These are phyloP conservation scores for Lycophotia porphyrea DNA, from an alignment of 2,888 invertebrate species.

Conservation along the genomic window DNA sequence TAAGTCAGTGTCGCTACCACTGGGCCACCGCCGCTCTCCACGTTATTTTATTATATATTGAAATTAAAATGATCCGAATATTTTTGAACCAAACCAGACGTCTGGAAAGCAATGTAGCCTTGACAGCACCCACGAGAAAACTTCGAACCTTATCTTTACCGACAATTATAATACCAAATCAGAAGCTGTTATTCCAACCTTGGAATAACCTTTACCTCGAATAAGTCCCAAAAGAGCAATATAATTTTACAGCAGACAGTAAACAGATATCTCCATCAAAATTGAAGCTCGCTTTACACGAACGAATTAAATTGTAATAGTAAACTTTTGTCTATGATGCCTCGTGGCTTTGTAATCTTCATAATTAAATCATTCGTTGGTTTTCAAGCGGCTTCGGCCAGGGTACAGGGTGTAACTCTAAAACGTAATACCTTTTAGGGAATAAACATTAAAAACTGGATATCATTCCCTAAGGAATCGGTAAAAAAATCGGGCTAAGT, in stretches of 20 bases:
- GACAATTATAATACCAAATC: constrained; percentile 43
- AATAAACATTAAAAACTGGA: no score
- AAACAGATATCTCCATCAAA: constrained; percentile 42
- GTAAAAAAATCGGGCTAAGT: no score
- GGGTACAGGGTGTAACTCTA: no score
- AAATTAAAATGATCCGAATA: background rate
- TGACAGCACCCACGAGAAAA: constrained; percentile 10
- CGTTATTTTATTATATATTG: no score
- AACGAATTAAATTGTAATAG: constrained; percentile 24
- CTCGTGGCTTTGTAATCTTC: background rate
- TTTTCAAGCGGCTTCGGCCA: background rate
- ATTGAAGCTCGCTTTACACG: constrained; percentile 36
- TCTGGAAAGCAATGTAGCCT: background rate
- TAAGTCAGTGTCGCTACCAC: no score
- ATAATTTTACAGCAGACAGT: constrained; percentile 41
- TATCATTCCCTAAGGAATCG: no score
- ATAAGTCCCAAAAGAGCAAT: constrained; percentile 43
- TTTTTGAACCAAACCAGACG: background rate
- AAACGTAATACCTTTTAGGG: no score
- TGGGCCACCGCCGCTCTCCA: no score
- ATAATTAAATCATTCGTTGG: background rate
- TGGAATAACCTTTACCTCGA: constrained; percentile 32
- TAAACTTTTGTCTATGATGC: background rate
- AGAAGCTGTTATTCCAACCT: constrained; percentile 33
- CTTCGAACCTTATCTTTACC: constrained; percentile 10